A percentile compares a stretch with the other conserved stretches of the same genome.
Evolutionary conservation across 2,113 vertebrate genomes (phyloP).

Genomic region (Hippocampus zosterae): DNA sequence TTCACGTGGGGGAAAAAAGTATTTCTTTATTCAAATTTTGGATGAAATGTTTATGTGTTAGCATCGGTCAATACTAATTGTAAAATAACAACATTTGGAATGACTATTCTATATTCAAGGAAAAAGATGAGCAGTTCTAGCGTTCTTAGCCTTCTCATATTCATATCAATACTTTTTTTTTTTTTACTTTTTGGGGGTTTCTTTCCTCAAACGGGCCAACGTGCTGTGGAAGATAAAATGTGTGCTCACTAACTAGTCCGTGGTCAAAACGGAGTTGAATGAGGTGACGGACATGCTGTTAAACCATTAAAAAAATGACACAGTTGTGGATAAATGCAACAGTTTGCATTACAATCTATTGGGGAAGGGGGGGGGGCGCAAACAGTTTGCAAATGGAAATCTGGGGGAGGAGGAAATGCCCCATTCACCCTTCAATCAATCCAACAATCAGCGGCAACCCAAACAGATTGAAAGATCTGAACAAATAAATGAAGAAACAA

Average conservation of each 20-base stretch:
- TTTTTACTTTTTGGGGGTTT: too few species aligned
- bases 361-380: too few species aligned
- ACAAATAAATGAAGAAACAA: conserved; percentile 42
- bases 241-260: not conserved
- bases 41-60: too few species aligned
- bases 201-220: too few species aligned
- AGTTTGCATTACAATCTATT: not conserved
- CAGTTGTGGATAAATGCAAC: not conserved
- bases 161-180: not conserved
- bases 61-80: too few species aligned
- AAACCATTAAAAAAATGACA: too few species aligned
- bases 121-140: not conserved
- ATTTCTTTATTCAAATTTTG: too few species aligned
- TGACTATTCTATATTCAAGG: not conserved
- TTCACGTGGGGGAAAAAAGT: not conserved
- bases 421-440: not conserved
- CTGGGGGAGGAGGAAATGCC: not conserved
- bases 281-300: too few species aligned
- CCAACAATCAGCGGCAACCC: conserved; percentile 6
- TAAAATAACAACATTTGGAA: too few species aligned
- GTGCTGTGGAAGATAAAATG: too few species aligned
- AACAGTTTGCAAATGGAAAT: not conserved
- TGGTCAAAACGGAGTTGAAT: too few species aligned
- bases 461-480: conserved; percentile 35
- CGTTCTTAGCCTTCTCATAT: not conserved